These are phyloP conservation scores for Gryon sp. DNA, from an alignment of 1,140 invertebrate species.

Conservation along the genomic window DNA sequence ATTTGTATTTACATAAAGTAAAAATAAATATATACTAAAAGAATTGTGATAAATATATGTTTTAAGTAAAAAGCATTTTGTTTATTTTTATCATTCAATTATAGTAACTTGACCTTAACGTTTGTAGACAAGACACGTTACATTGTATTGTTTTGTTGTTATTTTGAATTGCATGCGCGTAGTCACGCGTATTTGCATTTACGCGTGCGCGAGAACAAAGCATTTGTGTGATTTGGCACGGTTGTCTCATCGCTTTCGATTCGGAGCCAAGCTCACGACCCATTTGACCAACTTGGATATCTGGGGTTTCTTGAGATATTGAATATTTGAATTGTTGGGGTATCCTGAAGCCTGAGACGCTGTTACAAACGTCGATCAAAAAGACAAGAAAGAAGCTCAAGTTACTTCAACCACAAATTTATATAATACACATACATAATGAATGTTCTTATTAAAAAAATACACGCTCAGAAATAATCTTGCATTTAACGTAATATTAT, in stretches of 20 bases:
- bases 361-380: conserved; percentile 8
- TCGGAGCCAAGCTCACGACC: conserved; percentile 63
- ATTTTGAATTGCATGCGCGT: conserved; percentile 37
- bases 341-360: conserved; percentile 30
- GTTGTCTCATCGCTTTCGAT: conserved; percentile 53
- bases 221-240: conserved; percentile 57
- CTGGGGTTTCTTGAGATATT: conserved; percentile 45
- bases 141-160: conserved; percentile 43
- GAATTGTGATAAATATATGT: neutral
- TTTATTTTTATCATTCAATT: no score
- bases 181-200: conserved; percentile 31
- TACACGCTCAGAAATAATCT: no score
- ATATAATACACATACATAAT: no score
- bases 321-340: conserved; percentile 44
- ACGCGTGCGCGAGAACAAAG: conserved; percentile 58
- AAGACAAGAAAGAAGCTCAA: no score
- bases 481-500: no score
- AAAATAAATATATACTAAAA: no score
- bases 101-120: conserved; percentile 6
- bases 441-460: no score
- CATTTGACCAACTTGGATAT: conserved; percentile 61
- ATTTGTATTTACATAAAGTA: no score
- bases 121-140: conserved; percentile 10
- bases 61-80: no score
- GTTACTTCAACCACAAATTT: no score